Conservation (phyloP, 2,888 invertebrate species). For the Mythimna vitellina region DNA sequence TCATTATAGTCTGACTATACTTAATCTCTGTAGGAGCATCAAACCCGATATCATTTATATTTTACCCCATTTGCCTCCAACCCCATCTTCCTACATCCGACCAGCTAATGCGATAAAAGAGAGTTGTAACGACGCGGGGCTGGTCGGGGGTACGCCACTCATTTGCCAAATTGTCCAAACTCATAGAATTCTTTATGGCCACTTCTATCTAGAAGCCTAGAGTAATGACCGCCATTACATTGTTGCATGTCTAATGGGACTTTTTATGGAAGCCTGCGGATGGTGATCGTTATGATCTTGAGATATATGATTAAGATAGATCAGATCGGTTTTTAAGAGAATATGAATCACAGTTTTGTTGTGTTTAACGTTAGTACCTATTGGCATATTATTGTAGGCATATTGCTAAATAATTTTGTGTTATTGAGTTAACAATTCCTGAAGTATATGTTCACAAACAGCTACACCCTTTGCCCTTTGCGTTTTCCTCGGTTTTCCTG, state of each 20-base stretch:
- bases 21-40: background rate
- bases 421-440: background rate
- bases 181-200: slow-evolving; percentile 65
- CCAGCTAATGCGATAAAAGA: slow-evolving; percentile 80
- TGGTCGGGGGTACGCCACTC: slow-evolving; percentile 68
- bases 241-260: slow-evolving; percentile 44
- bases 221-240: slow-evolving; percentile 59
- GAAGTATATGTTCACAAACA: background rate
- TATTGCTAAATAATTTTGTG: background rate
- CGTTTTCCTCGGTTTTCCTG: no score
- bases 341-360: background rate
- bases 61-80: slow-evolving; percentile 10
- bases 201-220: slow-evolving; percentile 59
- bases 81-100: slow-evolving; percentile 65
- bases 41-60: background rate
- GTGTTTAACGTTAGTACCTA: background rate
- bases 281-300: slow-evolving; percentile 39
- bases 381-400: no score
- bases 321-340: slow-evolving; percentile 2
- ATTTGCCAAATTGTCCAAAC: slow-evolving; percentile 82
- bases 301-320: no score
- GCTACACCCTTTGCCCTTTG: background rate
- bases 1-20: background rate
- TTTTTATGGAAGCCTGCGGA: slow-evolving; percentile 55
- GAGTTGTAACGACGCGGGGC: slow-evolving; percentile 72